These are phyloP conservation scores for Typhlomys cinereus DNA, from an alignment of 2,113 vertebrate genomes.

Conservation along the genomic window DNA sequence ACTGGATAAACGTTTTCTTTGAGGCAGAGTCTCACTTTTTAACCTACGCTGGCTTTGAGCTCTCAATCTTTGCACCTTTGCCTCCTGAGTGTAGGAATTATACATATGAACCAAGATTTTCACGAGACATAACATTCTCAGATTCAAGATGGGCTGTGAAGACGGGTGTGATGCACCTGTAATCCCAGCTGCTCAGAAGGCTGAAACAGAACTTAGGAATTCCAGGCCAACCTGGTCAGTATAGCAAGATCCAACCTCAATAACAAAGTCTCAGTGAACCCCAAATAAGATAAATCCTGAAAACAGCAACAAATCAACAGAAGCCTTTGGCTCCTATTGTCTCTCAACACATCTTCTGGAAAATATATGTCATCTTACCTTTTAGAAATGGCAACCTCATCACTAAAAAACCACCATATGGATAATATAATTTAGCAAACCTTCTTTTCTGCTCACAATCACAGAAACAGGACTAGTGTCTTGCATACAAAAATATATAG, in stretches of 20 bases:
- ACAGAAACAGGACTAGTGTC: neutral
- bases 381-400: neutral
- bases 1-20: neutral
- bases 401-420: neutral
- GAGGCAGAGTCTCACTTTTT: neutral
- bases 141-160: neutral
- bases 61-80: too few species aligned
- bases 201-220: neutral
- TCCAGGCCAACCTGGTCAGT: neutral
- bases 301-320: neutral
- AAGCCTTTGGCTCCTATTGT: neutral
- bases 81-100: too few species aligned
- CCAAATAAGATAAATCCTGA: slow-evolving; percentile 11
- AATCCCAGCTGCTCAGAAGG: neutral
- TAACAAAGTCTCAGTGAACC: neutral
- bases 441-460: neutral
- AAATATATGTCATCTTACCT: neutral
- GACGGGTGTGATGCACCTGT: neutral
- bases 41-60: neutral
- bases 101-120: too few species aligned
- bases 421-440: neutral
- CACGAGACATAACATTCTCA: neutral
- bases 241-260: neutral
- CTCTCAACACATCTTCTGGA: neutral
- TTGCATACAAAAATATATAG: neutral